Conservation (phyloP, 2,888 invertebrate genomes). For the Drosophila affinis region DNA sequence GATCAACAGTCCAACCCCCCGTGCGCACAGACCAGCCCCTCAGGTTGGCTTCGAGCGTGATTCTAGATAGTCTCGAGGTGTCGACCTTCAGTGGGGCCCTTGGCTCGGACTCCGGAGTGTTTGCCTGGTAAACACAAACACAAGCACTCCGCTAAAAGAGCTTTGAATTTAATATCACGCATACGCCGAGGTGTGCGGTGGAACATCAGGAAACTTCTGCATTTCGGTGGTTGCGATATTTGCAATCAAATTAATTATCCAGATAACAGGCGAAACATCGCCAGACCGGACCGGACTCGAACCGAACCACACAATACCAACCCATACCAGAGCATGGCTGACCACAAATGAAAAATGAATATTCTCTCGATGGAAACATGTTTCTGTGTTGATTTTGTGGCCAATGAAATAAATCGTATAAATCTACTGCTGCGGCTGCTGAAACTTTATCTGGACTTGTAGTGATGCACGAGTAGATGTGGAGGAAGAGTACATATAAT, state of each 20-base stretch:
- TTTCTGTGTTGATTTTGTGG: constrained; percentile 33
- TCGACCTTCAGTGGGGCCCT: not conserved
- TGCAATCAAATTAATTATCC: constrained; percentile 41
- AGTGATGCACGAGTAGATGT: not conserved
- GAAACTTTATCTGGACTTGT: constrained; percentile 14
- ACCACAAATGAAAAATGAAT: constrained; percentile 37
- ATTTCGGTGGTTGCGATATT: constrained; percentile 11
- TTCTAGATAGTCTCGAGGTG: constrained; percentile 7
- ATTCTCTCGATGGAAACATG: constrained; percentile 14
- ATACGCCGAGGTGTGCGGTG: constrained; percentile 47
- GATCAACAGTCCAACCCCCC: constrained; percentile 25
- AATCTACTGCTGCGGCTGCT: constrained; percentile 5
- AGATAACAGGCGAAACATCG: constrained; percentile 32
- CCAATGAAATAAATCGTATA: constrained; percentile 26
- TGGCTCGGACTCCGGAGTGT: constrained; percentile 13
- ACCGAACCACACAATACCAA: no score
- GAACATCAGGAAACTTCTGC: constrained; percentile 27
- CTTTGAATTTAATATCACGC: constrained; percentile 42
- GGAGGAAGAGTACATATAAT: not conserved
- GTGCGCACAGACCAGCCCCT: not conserved
- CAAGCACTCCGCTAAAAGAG: constrained; percentile 10
- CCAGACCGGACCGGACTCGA: constrained; percentile 1
- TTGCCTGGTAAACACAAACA: constrained; percentile 24
- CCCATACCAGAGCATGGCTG: constrained; percentile 14
- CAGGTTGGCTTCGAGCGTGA: constrained; percentile 19